Percentiles rank a stretch among this genome's conserved stretches.
Conservation (phyloP, 1,140 invertebrate genomes). For the Scaptomyza pallida region DNA sequence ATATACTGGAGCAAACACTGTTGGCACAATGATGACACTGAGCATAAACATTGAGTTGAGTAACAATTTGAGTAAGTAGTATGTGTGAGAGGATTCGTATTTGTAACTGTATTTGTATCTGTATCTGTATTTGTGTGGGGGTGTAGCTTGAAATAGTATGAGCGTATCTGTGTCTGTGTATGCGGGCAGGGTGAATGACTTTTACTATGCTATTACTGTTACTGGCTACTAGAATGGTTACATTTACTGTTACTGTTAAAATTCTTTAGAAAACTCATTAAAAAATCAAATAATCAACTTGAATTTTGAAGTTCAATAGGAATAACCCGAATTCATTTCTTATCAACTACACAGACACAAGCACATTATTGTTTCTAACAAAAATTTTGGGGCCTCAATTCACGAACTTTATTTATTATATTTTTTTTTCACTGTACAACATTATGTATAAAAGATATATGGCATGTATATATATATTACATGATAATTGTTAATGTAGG, state of each 20-base stretch:
- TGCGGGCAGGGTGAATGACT: conserved; percentile 55
- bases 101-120: conserved; percentile 43
- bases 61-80: conserved; percentile 50
- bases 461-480: conserved; percentile 71
- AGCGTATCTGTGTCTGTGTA: conserved; percentile 41
- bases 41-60: conserved; percentile 58
- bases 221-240: conserved; percentile 4
- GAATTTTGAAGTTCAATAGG: conserved; percentile 23
- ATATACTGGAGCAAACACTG: conserved; percentile 59
- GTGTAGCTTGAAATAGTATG: conserved; percentile 29
- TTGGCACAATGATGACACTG: conserved; percentile 77
- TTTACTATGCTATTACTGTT: conserved; percentile 31
- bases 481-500: conserved; percentile 67
- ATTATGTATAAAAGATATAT: conserved; percentile 58
- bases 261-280: conserved; percentile 7
- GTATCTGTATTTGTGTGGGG: conserved; percentile 45
- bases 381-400: conserved; percentile 55
- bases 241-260: conserved; percentile 18
- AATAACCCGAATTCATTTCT: conserved; percentile 45
- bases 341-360: conserved; percentile 79
- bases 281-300: conserved; percentile 36
- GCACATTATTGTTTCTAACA: conserved; percentile 71
- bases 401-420: conserved; percentile 34
- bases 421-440: conserved; percentile 68
- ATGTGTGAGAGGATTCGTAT: conserved; percentile 50